These are phyloP conservation scores for Leptopilina myrica DNA, from an alignment of 2,888 invertebrate genomes.

Conservation along the genomic window DNA sequence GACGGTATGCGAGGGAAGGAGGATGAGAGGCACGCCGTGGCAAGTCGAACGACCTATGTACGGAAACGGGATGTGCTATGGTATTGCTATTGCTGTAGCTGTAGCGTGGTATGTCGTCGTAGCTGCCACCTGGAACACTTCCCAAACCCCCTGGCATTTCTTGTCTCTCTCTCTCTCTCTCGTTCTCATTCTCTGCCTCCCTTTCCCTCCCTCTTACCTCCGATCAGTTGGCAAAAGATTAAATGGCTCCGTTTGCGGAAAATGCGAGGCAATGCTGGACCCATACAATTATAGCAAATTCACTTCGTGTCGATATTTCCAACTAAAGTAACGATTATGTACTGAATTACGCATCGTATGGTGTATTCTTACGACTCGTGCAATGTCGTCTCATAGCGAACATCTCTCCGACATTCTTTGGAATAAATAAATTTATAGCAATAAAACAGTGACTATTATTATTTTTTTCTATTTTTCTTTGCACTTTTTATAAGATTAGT, in stretches of 20 bases:
- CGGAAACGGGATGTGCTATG: constrained; percentile 66
- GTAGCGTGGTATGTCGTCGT: constrained; percentile 51
- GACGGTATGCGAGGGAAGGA: constrained; percentile 39
- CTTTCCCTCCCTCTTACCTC: neutral
- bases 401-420: constrained; percentile 24
- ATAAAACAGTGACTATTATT: neutral
- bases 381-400: constrained; percentile 23
- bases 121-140: constrained; percentile 56
- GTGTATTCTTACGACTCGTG: constrained; percentile 33
- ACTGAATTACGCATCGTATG: constrained; percentile 42
- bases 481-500: too few species aligned
- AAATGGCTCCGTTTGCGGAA: constrained; percentile 39
- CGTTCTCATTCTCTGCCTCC: too few species aligned
- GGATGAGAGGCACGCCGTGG: constrained; percentile 46
- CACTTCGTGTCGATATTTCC: constrained; percentile 31
- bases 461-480: too few species aligned
- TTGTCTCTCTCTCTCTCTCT: neutral
- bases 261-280: constrained; percentile 21
- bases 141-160: constrained; percentile 31
- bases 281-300: constrained; percentile 21
- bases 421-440: constrained; percentile 38
- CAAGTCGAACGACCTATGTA: constrained; percentile 65
- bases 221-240: constrained; percentile 23
- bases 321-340: constrained; percentile 44
- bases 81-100: constrained; percentile 36